These are phyloP conservation scores for Gobius niger DNA, from an alignment of 2,113 vertebrate species.

Conservation along the genomic window DNA sequence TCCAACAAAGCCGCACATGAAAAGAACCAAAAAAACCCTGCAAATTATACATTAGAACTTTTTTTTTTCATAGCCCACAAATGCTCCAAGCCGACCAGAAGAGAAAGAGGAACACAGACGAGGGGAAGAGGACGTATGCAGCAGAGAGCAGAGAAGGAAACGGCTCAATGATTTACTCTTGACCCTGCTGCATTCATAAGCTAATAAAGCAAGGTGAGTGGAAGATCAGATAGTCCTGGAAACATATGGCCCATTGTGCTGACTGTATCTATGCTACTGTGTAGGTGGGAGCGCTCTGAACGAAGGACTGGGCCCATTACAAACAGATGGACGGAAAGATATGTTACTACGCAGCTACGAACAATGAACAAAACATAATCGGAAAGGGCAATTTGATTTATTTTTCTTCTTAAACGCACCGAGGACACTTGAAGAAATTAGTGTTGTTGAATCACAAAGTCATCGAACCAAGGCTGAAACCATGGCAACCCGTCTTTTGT, in stretches of 20 bases:
- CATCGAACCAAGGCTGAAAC: slow-evolving; percentile 70
- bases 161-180: slow-evolving; percentile 90
- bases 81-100: slow-evolving; percentile 71
- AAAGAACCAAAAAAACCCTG: slow-evolving; percentile 8
- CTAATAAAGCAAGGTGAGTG: slow-evolving; percentile 54
- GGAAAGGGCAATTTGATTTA: slow-evolving; percentile 1
- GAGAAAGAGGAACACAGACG: slow-evolving; percentile 69
- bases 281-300: slow-evolving; percentile 63
- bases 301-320: slow-evolving; percentile 56
- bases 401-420: slow-evolving; percentile 25
- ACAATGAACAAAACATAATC: slow-evolving; percentile 20
- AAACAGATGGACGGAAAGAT: slow-evolving; percentile 52
- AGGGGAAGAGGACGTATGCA: slow-evolving; percentile 71
- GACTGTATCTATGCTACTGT: slow-evolving; percentile 18
- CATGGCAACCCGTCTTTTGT: slow-evolving; percentile 69
- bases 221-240: slow-evolving; percentile 3
- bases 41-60: slow-evolving; percentile 31
- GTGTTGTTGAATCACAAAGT: slow-evolving; percentile 61
- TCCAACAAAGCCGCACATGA: slow-evolving; percentile 24
- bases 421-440: slow-evolving; percentile 51
- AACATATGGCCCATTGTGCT: slow-evolving; percentile 8
- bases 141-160: slow-evolving; percentile 81
- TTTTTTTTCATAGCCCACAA: slow-evolving; percentile 50
- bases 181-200: slow-evolving; percentile 80
- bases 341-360: slow-evolving; percentile 45